Evolutionary conservation across 2,888 invertebrate genomes (phyloP), one percentile per base, ranked within the genome.

Genomic region (Scotopteryx bipunctaria): DNA sequence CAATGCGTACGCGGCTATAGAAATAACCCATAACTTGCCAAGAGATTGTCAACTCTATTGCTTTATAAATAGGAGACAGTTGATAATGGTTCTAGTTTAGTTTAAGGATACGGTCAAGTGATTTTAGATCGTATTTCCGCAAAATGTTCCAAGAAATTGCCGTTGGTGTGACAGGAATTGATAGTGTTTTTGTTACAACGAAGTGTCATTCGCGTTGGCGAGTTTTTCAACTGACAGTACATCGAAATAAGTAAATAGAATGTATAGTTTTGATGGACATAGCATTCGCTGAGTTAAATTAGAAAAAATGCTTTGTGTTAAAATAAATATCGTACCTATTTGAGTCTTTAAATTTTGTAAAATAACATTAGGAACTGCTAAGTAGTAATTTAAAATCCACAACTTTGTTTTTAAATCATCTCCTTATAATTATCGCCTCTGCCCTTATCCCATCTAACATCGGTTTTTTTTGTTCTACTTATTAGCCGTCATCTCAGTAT

Each of bases 1-100:
- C 85, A 77, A 71, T 71, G 76, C 75, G 70, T 73, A 57, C 46
- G 62, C 69, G 69, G 64, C 70, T 38, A 29, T 15, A 4, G 9
- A 37, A 8, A 6, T 9, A 19, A 14, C 27, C 1, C 3, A 1
- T 17, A 48, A 33, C 5, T 32, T 21, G 11, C 11, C 6, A 13
- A 1, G 15, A n/a, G 13, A 75, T 46, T 70, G 61, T 71, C 4
- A 55, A 58, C 66, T 49, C 53, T 71, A 63, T 21, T 0, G 0
- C 0, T 0, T 3, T 5, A 1, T 0, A 2, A 13, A 13, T 23
- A 35, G 2, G 14, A 23, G 6, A 36, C 5, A 36, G n/a, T 11
- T 17, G 17, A n/a, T 13, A 9, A 17, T 45, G 42, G 46, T 46
- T n/a, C 37, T 16, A 40, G 37, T 17, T 51, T 51, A 44, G 44